Percentiles rank a stretch among this genome's conserved stretches.
Conservation (phyloP, 2,797 vertebrate genomes). For the Lemur catta region DNA sequence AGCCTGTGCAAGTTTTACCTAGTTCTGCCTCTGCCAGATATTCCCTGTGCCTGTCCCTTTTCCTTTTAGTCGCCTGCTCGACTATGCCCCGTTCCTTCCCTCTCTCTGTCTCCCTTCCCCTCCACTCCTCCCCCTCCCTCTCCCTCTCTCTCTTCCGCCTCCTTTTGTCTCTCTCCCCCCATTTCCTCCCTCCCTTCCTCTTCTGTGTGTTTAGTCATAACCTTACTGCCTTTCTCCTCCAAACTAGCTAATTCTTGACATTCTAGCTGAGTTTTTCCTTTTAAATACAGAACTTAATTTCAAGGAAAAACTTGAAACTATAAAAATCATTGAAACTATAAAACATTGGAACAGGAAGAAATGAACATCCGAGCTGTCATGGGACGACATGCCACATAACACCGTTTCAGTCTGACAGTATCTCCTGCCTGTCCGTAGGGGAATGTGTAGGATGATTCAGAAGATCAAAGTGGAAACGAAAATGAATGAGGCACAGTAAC, state of each 20-base stretch:
- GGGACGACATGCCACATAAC: background rate
- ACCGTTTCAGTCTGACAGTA: background rate
- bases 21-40: background rate
- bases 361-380: background rate
- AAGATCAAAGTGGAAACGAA: background rate
- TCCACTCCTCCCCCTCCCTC: background rate
- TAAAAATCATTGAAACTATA: background rate
- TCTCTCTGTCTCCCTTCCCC: no score
- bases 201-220: background rate
- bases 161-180: accelerated
- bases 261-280: background rate
- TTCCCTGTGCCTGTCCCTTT: background rate
- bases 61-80: background rate
- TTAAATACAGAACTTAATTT: slow-evolving; percentile 2
- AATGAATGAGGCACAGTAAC: background rate
- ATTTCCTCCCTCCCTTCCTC: background rate
- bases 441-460: background rate
- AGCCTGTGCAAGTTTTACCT: background rate
- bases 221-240: background rate
- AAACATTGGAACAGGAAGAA: background rate
- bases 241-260: background rate
- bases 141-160: no score
- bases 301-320: background rate
- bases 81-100: background rate
- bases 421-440: background rate